phyloP scores from a whole-genome alignment of 2,888 invertebrate species.

The Diabrotica balteata region DNA sequence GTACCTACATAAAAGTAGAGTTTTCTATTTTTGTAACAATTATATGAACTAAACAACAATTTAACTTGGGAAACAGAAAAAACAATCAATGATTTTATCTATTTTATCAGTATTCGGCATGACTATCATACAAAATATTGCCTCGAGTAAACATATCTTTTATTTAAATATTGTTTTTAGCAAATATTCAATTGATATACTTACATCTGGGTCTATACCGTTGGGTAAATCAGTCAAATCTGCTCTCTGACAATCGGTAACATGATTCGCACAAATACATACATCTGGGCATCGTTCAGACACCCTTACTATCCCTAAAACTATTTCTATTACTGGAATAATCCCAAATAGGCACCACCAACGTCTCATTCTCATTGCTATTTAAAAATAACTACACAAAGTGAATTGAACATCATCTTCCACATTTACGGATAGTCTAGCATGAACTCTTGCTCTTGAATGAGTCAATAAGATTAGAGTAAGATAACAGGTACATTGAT shows the following conservation, averaged over 20 bases:
- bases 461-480: conserved; percentile 47
- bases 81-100: too few relatives aligned
- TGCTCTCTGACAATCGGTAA: conserved; percentile 40
- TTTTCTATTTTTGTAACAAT: too few relatives aligned
- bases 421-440: neutral
- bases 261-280: conserved; percentile 40
- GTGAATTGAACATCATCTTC: too few relatives aligned
- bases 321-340: conserved; percentile 28
- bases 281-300: conserved; percentile 35
- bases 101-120: too few relatives aligned
- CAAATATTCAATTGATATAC: conserved; percentile 22
- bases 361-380: conserved; percentile 15
- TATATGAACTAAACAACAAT: too few relatives aligned
- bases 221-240: conserved; percentile 39
- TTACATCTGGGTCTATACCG: conserved; percentile 44
- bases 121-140: too few relatives aligned
- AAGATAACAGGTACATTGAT: conserved; percentile 41
- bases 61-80: too few relatives aligned
- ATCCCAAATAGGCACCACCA: conserved; percentile 34
- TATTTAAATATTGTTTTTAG: too few relatives aligned
- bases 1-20: too few relatives aligned
- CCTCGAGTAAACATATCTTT: too few relatives aligned
- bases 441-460: conserved; percentile 26
- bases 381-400: too few relatives aligned
- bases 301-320: conserved; percentile 8